Base-by-base conservation (phyloP, 2,113 vertebrate genomes). In the Nettapus auritus region DNA sequence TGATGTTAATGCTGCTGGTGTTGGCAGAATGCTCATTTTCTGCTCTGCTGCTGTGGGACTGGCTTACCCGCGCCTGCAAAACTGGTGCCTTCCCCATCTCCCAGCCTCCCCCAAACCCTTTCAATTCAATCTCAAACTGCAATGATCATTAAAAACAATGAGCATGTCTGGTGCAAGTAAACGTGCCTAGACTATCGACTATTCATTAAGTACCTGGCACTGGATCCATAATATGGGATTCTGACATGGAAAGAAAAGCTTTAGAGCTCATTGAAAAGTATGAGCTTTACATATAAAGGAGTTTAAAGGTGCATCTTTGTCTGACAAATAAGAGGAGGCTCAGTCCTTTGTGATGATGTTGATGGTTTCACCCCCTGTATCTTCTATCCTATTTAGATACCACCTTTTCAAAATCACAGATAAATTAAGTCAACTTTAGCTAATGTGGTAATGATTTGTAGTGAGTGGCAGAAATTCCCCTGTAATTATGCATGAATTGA, bases 401-500 rank as follows among this genome's bases (percentile, higher is more conserved):
- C 77, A 97, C 94, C 94, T 97, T 97, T 96, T 95, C 94, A 78
- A 97, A 97, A 98, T 96, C 87, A 90, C 82, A 88, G 94, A 91
- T 97, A 97, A 98, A 97, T 94, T 96, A 97, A 96, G 96, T 97
- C 94, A 96, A 97, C 97, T 97, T 98, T 93, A 97, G 92, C 95
- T 97, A 98, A 98, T 95, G 78, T 97, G 97, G 97, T 98, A 98
- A 98, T 98, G 97, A 98, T 98, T 98, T 98, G 96, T 98, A 97
- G 95, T 96, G 97, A 98, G 97, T 96, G 96, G 96, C 92, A 98
- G 94, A 98, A 97, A 98, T 98, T 98, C 94, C 97, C 97, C 97
- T 96, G 93, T 97, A 98, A 98, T 98, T 98, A 98, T 98, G 96
- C 68, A 91, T 98, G 98, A 98, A 98, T 98, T 97, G 97, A 98